Conservation (phyloP, 1,140 invertebrate genomes). For the Hyphantria cunea region DNA sequence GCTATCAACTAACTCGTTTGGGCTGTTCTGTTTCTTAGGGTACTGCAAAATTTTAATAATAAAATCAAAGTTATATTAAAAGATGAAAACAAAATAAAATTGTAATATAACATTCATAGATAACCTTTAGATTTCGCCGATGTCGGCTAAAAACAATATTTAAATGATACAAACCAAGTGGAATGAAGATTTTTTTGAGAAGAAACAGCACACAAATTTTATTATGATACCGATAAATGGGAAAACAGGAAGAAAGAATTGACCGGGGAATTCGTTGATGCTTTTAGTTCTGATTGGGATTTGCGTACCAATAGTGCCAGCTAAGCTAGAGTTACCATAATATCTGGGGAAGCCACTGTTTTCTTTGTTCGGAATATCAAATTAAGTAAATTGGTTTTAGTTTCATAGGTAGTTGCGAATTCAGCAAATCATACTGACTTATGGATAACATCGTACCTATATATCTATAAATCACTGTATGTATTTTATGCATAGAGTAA, state of each 20-base stretch:
- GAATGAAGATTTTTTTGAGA: too few relatives aligned
- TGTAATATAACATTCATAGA: too few relatives aligned
- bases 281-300: slow-evolving; percentile 21
- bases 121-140: too few relatives aligned
- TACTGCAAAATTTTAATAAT: too few relatives aligned
- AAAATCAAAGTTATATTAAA: too few relatives aligned
- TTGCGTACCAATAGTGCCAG: slow-evolving; percentile 16
- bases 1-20: too few relatives aligned
- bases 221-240: slow-evolving; percentile 14
- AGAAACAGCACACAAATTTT: not conserved
- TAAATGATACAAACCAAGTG: too few relatives aligned
- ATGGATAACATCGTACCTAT: not conserved
- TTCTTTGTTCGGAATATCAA: slow-evolving; percentile 5
- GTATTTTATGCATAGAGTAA: too few relatives aligned
- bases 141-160: too few relatives aligned
- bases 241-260: slow-evolving; percentile 9
- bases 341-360: not conserved
- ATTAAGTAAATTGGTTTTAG: slow-evolving; percentile 16
- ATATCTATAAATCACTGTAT: too few relatives aligned
- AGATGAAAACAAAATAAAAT: too few relatives aligned
- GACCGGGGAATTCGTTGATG: slow-evolving; percentile 12
- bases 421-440: slow-evolving; percentile 1
- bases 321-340: slow-evolving; percentile 1
- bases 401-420: not conserved
- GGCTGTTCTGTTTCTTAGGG: too few relatives aligned